Conservation (phyloP, 2,113 vertebrate species). For the Bothrops jararaca region DNA sequence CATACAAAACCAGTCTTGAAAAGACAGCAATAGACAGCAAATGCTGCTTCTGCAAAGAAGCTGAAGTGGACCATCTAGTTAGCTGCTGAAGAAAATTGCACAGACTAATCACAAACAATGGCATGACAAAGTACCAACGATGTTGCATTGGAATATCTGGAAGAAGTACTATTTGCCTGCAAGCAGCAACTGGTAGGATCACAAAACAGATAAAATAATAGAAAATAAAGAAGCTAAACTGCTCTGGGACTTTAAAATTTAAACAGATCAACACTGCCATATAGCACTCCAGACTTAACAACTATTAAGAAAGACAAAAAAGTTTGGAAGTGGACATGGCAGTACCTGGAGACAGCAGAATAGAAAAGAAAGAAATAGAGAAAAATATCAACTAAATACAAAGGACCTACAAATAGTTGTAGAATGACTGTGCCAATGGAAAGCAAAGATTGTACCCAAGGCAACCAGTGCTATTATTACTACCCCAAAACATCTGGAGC, state of each 20-base stretch:
- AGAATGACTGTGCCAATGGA: background rate
- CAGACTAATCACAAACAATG: background rate
- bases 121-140: background rate
- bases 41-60: background rate
- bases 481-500: background rate
- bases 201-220: no score
- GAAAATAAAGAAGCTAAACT: no score
- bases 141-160: background rate
- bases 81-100: background rate
- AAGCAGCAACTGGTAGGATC: no score
- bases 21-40: background rate
- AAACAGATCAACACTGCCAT: no score
- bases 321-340: no score
- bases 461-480: background rate
- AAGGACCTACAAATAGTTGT: background rate
- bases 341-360: background rate
- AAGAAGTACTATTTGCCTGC: no score
- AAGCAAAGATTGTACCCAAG: background rate
- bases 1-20: background rate
- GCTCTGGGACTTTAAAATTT: no score
- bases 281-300: no score
- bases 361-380: background rate
- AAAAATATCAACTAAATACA: background rate
- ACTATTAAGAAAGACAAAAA: no score
- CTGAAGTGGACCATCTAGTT: background rate